Base-by-base conservation (phyloP, 2,888 invertebrate species). In the Ctenicera cuprea region DNA sequence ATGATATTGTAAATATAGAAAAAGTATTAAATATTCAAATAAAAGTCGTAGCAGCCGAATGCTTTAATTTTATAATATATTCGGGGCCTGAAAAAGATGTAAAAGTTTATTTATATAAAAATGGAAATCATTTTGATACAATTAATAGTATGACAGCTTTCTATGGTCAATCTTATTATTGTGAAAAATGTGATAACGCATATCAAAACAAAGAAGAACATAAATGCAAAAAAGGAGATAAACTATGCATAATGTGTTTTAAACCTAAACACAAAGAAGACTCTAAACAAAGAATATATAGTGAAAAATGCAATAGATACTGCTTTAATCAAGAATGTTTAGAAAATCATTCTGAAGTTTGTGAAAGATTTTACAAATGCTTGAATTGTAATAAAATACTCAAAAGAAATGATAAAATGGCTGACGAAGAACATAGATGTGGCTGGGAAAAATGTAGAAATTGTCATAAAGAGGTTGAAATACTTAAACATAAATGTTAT, bases 121-220 rank as follows among this genome's bases (percentile, higher is more conserved):
- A 70, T 64, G 70, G 64, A 70, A 63, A 70, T 45, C 45, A 64
- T 70, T 70, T 70, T 52, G 70, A 70, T 70, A 50, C 52, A 70
- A 70, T 70, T 41, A 70, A 12, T 38, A 70, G 52, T 37, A 70
- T 61, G 68, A 18, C 59, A 30, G 68, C 11, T 59, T 67, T 67
- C 57, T 59, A 38, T 3, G 59, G 67, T 37, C 22, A 33, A 16
- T 54, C 57, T 57, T 67, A 67, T 14, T 67, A 67, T 57, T 67
- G 59, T 67, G 41, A 67, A 67, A 67, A 67, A 57, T 69, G 69
- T 69, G 69, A 69, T 69, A 69, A 69, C 22, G 16, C 26, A 62
- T 69, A 69, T 62, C 62, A 69, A 63, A 30, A 69, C 45, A 69
- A 69, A 43, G 69, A 62, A 12, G 16, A 38, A 43, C 69, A 30